Conservation (phyloP, 2,797 vertebrate genomes). For the Novumbra hubbsi region DNA sequence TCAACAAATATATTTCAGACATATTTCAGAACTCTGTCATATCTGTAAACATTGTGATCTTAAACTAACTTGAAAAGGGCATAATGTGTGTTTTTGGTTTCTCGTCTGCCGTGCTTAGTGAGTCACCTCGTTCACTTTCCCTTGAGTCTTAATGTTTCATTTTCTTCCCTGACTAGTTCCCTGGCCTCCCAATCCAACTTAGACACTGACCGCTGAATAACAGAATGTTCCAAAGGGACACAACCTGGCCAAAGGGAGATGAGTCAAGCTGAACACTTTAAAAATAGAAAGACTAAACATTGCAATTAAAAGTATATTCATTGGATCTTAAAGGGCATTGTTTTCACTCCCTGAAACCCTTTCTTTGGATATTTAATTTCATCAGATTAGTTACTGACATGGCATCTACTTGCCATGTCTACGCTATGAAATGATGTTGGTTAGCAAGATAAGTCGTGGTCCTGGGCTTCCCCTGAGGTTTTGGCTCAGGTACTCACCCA, state of each 20-base stretch:
- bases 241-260: not conserved
- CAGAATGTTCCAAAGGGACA: too few relatives aligned
- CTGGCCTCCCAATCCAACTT: not conserved
- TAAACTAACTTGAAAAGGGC: constrained; percentile 68
- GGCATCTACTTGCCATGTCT: too few relatives aligned
- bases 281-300: too few relatives aligned
- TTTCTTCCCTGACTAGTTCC: constrained; percentile 11
- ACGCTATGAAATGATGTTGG: too few relatives aligned
- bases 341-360: too few relatives aligned
- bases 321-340: too few relatives aligned
- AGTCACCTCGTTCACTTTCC: constrained; percentile 51
- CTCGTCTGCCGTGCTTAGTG: constrained; percentile 36
- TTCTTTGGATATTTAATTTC: too few relatives aligned
- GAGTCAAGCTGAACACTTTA: not conserved
- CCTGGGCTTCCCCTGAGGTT: too few relatives aligned
- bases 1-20: constrained; percentile 28
- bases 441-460: too few relatives aligned
- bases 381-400: too few relatives aligned
- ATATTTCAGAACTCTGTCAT: constrained; percentile 35
- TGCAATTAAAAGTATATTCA: too few relatives aligned
- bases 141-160: constrained; percentile 12
- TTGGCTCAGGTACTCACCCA: too few relatives aligned
- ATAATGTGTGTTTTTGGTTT: constrained; percentile 40
- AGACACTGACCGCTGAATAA: not conserved
- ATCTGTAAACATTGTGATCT: constrained; percentile 50